Base-by-base conservation (phyloP, 2,888 invertebrate genomes). In the Tribolium freemani region DNA sequence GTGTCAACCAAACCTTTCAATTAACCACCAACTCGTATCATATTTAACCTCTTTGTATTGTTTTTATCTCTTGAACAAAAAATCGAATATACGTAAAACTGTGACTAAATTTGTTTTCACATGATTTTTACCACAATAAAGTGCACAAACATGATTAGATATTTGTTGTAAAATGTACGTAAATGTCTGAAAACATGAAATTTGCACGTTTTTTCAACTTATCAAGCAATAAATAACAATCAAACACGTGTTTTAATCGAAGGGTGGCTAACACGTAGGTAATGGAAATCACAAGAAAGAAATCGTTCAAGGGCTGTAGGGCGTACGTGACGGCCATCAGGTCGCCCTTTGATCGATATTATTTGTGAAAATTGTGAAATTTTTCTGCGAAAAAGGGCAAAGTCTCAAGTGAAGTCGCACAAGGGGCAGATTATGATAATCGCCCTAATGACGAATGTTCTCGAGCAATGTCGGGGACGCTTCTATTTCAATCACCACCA, bases 401-500 rank as follows among this genome's bases (percentile, higher is more conserved):
- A 26, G 26, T 16, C 16, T 26, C 48, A 5, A 46, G 16, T 13
- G 16, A 48, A 48, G 16, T 3, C 10, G 13, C 11, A n/a, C n/a
- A 38, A 38, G 8, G 8, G 38, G 38, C 45, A 45, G 48, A 48
- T 48, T 48, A 13, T 13, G 10, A 0, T 48, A 46, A 46, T 31
- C 5, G n/a, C 20, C 64, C 51, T 53, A 26, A 51, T 46, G 13
- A 45, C 66, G 66, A 66, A 54, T 54, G 10, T 54, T 46, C 66
- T 54, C 66, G 66, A 56, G 10, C 20, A 9, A 8, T 3, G 30
- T 21, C 26, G 61, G 26, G 48, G 54, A 11, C 5, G 45, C 8
- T n/a, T 13, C 58, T 30, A 31, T 21, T 20, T 31, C 21, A 20
- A 46, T 44, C 66, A 53, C 31, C 16, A 10, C 16, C 38, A 54